Percentiles rank a stretch among this genome's conserved stretches.
phyloP scores from a whole-genome alignment of 2,797 vertebrate species.

The Sebastes nivosus region DNA sequence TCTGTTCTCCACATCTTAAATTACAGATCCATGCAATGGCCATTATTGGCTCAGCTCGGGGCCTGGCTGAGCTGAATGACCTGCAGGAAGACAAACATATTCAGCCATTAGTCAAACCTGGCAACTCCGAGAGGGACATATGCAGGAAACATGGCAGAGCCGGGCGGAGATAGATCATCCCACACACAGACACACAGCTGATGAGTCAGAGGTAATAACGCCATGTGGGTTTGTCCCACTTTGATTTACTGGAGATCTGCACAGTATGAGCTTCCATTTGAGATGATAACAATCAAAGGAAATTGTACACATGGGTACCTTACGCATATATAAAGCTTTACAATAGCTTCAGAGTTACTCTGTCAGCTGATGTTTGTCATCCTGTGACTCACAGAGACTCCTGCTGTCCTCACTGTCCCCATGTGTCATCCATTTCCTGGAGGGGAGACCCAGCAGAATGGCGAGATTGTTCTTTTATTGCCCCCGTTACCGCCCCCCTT shows the following conservation, averaged over 20 bases:
- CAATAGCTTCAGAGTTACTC: slow-evolving; percentile 28
- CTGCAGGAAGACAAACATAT: slow-evolving; percentile 56
- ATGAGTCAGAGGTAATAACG: slow-evolving; percentile 64
- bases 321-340: not conserved
- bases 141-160: slow-evolving; percentile 52
- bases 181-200: slow-evolving; percentile 29
- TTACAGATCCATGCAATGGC: slow-evolving; percentile 25
- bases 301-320: not conserved
- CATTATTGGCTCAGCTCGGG: slow-evolving; percentile 29
- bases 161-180: slow-evolving; percentile 9
- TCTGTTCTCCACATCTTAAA: slow-evolving; percentile 42
- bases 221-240: slow-evolving; percentile 24
- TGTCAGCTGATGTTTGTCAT: slow-evolving; percentile 50
- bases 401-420: slow-evolving; percentile 49
- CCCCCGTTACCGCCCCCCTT: slow-evolving; percentile 17
- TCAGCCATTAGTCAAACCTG: slow-evolving; percentile 59
- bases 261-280: not conserved
- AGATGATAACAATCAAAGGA: slow-evolving; percentile 41
- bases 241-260: slow-evolving; percentile 20
- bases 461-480: slow-evolving; percentile 65
- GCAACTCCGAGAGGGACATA: slow-evolving; percentile 37
- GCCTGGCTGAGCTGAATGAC: slow-evolving; percentile 44
- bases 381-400: slow-evolving; percentile 58
- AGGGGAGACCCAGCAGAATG: slow-evolving; percentile 63
- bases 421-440: slow-evolving; percentile 56